Base-by-base conservation (phyloP, 2,888 invertebrate genomes). In the Choreutis nemorana region DNA sequence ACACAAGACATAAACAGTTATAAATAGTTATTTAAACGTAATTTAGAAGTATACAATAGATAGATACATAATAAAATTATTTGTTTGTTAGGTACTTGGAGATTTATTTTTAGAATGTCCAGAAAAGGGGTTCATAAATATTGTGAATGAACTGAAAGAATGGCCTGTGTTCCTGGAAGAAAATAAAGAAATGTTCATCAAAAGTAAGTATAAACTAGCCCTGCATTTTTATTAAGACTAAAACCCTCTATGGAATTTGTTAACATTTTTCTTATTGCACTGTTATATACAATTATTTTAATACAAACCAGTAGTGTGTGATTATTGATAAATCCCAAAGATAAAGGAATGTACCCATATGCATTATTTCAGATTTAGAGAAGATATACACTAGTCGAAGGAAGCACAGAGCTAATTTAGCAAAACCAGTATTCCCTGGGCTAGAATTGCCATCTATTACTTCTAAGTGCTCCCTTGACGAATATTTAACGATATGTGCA, bases 141-240 rank as follows among this genome's bases (percentile, higher is more conserved):
- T 66, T 8, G 34, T 51, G 23, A 54, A 66, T 34, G 52, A 55
- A 34, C 39, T 66, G 31, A 36, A 47, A 31, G 15, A 37, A 14
- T 62, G 58, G 54, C 63, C 64, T 9, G 47, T 53, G 1, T 64
- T 57, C 33, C 28, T 58, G 16, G 42, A 58, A 28, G 50, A 32
- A 34, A 51, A 61, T 38, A 36, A 38, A 13, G 38, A 50, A 31
- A 29, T 15, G 1, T 67, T 57, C 23, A 35, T 65, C 9, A 26
- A 54, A 39, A 55, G 65, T 65, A 51, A 49, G 39, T 34, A 26
- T 2, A 21, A 4, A n/a, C n/a, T n/a, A n/a, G n/a, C n/a, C n/a
- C n/a, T n/a, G n/a, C n/a, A n/a, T 2, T 7, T 6, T 4, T 26
- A 23, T 27, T 2, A 14, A 7, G 4, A 13, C 23, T 13, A 8